phyloP scores from a whole-genome alignment of 2,113 vertebrate genomes.

The Lamprologus callipterus region DNA sequence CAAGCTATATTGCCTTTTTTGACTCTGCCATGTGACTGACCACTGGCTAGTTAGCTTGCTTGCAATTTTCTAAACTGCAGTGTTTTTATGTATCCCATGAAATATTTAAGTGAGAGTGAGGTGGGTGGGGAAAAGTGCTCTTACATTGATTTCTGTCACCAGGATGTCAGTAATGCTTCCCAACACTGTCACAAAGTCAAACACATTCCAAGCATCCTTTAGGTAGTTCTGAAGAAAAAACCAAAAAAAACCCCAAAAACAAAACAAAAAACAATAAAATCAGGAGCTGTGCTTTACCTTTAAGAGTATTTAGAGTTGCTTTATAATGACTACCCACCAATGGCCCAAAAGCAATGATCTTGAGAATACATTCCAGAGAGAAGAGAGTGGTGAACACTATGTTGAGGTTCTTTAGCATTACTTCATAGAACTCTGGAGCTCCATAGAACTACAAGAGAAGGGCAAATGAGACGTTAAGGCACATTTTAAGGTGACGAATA shows the following conservation, averaged over 20 bases:
- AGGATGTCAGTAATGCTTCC: conserved; percentile 99
- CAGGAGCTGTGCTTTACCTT: neutral
- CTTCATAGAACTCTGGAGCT: conserved; percentile 85
- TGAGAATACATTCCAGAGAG: conserved; percentile 92
- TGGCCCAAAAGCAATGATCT: conserved; percentile 92
- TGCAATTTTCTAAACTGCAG: neutral
- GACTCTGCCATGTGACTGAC: neutral
- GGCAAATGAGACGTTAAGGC: neutral
- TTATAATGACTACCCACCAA: conserved; percentile 71
- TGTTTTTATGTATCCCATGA: neutral
- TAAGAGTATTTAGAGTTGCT: neutral
- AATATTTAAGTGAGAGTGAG: neutral
- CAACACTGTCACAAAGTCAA: conserved; percentile 96
- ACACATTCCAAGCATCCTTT: conserved; percentile 96
- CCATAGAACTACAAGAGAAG: conserved; percentile 79
- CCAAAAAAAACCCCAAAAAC: neutral
- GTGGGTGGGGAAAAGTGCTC: conserved; percentile 25
- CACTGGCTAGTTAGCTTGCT: neutral
- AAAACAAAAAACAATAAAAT: neutral
- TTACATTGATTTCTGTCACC: conserved; percentile 96
- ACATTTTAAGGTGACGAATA: neutral
- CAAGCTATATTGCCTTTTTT: neutral
- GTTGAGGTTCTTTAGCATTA: conserved; percentile 92
- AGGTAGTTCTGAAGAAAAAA: conserved; percentile 82
- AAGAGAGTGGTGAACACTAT: conserved; percentile 94